Evolutionary conservation across 2,797 vertebrate genomes (phyloP).

Genomic region (Crocodylus rhombifer): DNA sequence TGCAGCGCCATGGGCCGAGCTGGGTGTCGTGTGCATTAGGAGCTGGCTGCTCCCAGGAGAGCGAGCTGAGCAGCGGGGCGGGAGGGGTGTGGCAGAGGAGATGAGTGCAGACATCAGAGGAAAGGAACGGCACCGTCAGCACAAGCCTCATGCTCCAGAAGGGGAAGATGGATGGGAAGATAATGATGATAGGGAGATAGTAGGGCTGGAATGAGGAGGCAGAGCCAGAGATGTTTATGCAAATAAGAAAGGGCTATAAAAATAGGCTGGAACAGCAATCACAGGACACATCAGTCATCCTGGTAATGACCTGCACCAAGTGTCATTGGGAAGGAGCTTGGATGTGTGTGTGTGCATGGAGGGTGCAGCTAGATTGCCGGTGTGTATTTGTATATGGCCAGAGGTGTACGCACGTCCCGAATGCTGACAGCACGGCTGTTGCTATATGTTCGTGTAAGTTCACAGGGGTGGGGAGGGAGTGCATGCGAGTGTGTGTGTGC

Average conservation of each 20-base stretch:
- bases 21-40: not conserved
- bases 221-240: not conserved
- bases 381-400: not conserved
- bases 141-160: rapidly evolving
- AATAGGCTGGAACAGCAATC: not conserved
- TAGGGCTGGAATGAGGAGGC: not conserved
- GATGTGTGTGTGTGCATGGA: not conserved
- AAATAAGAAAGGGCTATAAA: not conserved
- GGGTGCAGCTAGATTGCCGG: too few species aligned
- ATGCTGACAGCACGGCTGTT: too few species aligned
- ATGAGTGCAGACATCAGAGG: not conserved
- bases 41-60: not conserved
- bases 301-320: not conserved
- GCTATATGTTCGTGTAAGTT: too few species aligned
- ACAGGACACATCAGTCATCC: not conserved
- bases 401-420: too few species aligned
- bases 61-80: not conserved
- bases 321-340: not conserved
- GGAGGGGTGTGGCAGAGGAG: not conserved
- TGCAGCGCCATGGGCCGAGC: not conserved
- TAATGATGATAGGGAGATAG: rapidly evolving
- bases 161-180: not conserved
- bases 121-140: not conserved
- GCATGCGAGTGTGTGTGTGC: not conserved
- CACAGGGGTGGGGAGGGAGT: too few species aligned